Base-by-base conservation (phyloP, 2,888 invertebrate species). In the Drosophila suboccidentalis region DNA sequence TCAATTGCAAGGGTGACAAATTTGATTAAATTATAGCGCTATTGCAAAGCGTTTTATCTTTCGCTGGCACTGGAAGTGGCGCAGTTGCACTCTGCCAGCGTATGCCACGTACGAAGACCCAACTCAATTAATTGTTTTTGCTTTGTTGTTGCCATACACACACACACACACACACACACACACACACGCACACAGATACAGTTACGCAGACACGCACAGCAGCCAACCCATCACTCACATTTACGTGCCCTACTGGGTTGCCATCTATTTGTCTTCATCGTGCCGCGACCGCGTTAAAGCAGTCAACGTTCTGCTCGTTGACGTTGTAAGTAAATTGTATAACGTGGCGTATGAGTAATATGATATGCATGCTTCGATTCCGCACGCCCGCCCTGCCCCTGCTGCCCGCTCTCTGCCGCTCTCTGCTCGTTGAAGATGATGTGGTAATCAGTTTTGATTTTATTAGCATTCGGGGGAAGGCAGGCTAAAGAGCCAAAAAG, bases 21-120 rank as follows among this genome's bases (percentile, higher is more conserved):
- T 90, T 90, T 87, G 87, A 87, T 87, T 87, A 87, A 90, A 90
- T 87, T 86, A 87, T 89, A 80, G 80, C 78, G 88, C 90, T 76
- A 87, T 86, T 82, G 90, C 86, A 87, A 82, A 86, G 70, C 89
- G 82, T 87, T 86, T 86, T 87, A 87, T 86, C 85, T 89, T 79
- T 69, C 65, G 85, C 69, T 68, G 58, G 36, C 15, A 17, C 13
- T 41, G 41, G 41, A 54, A 77, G 64, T 78, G 76, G 43, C 78
- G 76, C 61, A 79, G 75, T 75, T 77, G 89, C 84, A 86, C 72
- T 84, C 64, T 60, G 75, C 65, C 71, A 51, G 66, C 67, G 65
- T 46, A 34, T 55, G 74, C 71, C 75, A 71, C 81, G 83, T 82
- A 63, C 73, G 62, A 57, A 49, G 76, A 69, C 69, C 75, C 78